Conservation (phyloP, 2,888 invertebrate genomes). For the Archips xylosteana region DNA sequence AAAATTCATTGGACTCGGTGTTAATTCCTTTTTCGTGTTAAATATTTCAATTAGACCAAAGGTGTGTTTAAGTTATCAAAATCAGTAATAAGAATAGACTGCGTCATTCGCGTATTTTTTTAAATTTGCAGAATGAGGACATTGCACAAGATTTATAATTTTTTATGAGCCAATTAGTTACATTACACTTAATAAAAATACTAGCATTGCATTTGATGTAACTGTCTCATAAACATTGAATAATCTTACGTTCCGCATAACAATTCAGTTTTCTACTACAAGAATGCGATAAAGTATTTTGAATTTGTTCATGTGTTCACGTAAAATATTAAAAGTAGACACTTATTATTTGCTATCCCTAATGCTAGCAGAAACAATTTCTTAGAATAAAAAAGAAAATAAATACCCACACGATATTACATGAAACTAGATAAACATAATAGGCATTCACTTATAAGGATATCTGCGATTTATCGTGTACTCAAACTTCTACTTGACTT, state of each 20-base stretch:
- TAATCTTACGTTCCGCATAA: constrained; percentile 1
- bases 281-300: background rate
- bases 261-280: background rate
- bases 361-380: background rate
- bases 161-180: constrained; percentile 26
- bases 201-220: constrained; percentile 4
- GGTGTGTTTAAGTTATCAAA: too few relatives aligned
- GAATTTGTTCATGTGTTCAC: background rate
- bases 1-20: too few relatives aligned
- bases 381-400: background rate
- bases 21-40: too few relatives aligned
- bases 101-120: background rate
- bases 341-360: too few relatives aligned
- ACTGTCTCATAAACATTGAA: constrained; percentile 10
- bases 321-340: too few relatives aligned
- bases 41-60: too few relatives aligned
- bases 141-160: background rate
- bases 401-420: constrained; percentile 15
- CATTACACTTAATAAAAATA: background rate
- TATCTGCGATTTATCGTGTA: constrained; percentile 5
- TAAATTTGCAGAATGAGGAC: background rate
- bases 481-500: constrained; percentile 18
- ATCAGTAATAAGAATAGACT: background rate
- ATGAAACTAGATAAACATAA: constrained; percentile 4
- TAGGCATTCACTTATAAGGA: constrained; percentile 18